Conservation (phyloP, 2,888 invertebrate genomes). For the Amphipoea oculea region DNA sequence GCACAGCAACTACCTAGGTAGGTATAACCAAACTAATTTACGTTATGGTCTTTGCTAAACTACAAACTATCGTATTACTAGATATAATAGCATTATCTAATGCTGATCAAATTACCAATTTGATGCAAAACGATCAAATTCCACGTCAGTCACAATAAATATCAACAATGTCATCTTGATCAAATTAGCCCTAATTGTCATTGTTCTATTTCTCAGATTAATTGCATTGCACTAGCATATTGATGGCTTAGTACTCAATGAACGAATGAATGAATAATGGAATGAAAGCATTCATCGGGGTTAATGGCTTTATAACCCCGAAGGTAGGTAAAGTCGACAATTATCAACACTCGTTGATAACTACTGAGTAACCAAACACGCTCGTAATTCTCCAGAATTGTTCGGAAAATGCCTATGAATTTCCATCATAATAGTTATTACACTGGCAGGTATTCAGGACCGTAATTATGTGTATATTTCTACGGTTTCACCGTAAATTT, state of each 20-base stretch:
- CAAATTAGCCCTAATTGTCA: slow-evolving; percentile 3
- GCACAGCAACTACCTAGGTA: neutral
- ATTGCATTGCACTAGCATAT: slow-evolving; percentile 15
- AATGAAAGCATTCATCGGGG: slow-evolving; percentile 44
- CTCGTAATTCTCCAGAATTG: slow-evolving; percentile 8
- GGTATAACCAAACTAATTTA: neutral
- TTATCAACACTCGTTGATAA: slow-evolving; percentile 48
- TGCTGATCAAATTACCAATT: slow-evolving; percentile 13
- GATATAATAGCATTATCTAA: neutral
- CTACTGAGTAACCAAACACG: slow-evolving; percentile 23
- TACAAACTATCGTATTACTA: neutral
- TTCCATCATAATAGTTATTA: slow-evolving; percentile 15
- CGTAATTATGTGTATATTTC: slow-evolving; percentile 31
- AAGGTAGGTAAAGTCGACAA: slow-evolving; percentile 46
- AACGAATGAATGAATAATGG: slow-evolving; percentile 52
- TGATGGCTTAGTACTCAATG: slow-evolving; percentile 31
- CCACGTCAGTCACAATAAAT: neutral
- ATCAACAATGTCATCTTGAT: slow-evolving; percentile 14
- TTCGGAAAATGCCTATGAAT: slow-evolving; percentile 18
- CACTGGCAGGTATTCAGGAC: slow-evolving; percentile 17
- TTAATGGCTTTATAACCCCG: slow-evolving; percentile 48
- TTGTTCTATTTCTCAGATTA: slow-evolving; percentile 25
- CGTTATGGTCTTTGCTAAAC: slow-evolving; percentile 7
- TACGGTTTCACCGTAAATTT: slow-evolving; percentile 8
- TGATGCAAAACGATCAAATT: slow-evolving; percentile 11